Conservation (phyloP, 2,888 invertebrate genomes). For the Cecidostiba fungosa region DNA sequence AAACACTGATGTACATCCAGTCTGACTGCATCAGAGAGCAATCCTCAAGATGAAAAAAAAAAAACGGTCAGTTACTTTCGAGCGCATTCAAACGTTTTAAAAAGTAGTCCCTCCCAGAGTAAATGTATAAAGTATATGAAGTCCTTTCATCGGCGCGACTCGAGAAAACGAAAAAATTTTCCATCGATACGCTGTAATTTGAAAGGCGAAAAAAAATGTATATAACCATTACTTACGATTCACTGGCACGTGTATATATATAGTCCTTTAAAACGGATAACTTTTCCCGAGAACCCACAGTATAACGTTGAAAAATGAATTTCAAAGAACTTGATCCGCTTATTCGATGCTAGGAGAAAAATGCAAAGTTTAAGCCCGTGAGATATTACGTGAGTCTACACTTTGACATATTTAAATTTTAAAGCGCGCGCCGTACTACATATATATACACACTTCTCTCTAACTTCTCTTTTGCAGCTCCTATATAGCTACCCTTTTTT, state of each 20-base stretch:
- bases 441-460: too few species aligned
- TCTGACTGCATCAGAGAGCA: too few species aligned
- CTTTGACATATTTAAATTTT: conserved; percentile 44
- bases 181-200: neutral
- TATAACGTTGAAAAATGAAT: conserved; percentile 12
- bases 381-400: conserved; percentile 10
- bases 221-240: neutral
- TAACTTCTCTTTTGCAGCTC: neutral
- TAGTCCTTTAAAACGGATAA: neutral
- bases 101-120: too few species aligned
- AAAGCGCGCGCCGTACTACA: conserved; percentile 8
- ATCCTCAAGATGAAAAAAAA: too few species aligned
- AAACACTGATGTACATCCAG: too few species aligned
- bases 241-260: neutral
- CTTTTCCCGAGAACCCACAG: neutral
- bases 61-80: too few species aligned
- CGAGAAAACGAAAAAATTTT: neutral
- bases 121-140: too few species aligned
- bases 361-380: conserved; percentile 13
- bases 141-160: too few species aligned
- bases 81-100: too few species aligned
- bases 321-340: conserved; percentile 29
- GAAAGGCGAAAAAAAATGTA: neutral
- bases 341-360: conserved; percentile 10
- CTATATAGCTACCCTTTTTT: too few species aligned